These are phyloP conservation scores for Plectrocnemia conspersa DNA, from an alignment of 1,140 invertebrate genomes.

Conservation along the genomic window DNA sequence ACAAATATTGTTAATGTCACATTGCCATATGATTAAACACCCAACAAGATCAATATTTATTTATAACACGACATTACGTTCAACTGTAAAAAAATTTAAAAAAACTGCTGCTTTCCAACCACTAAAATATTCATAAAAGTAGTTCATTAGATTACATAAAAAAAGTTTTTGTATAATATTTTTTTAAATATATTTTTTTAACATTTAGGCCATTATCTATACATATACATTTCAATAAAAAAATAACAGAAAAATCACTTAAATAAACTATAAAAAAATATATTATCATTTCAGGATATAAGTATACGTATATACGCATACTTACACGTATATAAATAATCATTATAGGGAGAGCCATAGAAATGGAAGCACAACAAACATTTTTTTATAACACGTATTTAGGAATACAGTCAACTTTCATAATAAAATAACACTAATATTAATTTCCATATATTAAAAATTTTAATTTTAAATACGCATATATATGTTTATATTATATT, in stretches of 20 bases:
- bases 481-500: constrained; percentile 1
- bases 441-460: not conserved
- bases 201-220: constrained; percentile 9
- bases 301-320: constrained; percentile 15
- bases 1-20: constrained; percentile 23
- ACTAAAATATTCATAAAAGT: constrained; percentile 2
- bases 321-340: constrained; percentile 9
- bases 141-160: constrained; percentile 7
- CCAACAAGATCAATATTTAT: not conserved
- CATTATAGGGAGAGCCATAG: constrained; percentile 14
- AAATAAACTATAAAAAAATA: constrained; percentile 34
- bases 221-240: constrained; percentile 20
- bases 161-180: constrained; percentile 10
- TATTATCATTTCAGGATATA: constrained; percentile 32
- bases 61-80: not conserved
- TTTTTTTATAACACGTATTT: constrained; percentile 16
- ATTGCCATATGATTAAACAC: constrained; percentile 23
- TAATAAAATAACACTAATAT: not conserved
- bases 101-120: constrained; percentile 29
- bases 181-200: not conserved
- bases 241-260: constrained; percentile 32
- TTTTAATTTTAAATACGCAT: not conserved
- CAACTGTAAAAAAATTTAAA: constrained; percentile 5
- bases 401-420: constrained; percentile 6
- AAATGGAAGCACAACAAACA: constrained; percentile 34